Evolutionary conservation across 2,888 invertebrate species (phyloP), one percentile per base, ranked within the genome.

Genomic region (Dascillus cervinus): DNA sequence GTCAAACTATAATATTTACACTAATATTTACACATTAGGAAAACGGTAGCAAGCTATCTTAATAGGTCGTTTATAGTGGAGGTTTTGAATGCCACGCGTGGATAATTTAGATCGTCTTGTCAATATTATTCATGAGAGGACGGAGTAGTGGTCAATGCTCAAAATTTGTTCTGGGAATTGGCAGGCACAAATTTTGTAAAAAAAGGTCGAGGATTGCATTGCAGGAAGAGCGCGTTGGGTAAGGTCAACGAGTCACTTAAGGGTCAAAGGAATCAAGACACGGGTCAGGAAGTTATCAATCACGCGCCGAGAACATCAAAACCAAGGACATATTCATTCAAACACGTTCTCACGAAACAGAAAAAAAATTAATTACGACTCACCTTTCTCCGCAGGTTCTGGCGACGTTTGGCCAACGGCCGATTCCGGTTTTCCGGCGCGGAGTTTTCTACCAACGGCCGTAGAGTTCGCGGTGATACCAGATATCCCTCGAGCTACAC

Each of bases 381-480:
- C 39, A 59, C 58, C 58, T 57, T 59, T 58, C 45, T 58, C 57
- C 25, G 54, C 49, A 11, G 52, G 55, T 49, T 57, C 59, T 31
- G 56, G 56, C 13, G 54, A 53, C 27, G 49, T 50, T 31, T 49
- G 53, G 30, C 44, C 42, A 26, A 46, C 37, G 33, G 44, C 33
- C 39, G 44, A 31, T 20, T 48, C 48, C 23, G 52, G 46, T 38
- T 54, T 51, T 32, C 53, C 55, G 23, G 51, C 49, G 23, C 58
- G 52, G 33, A 51, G 48, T 44, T 56, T 56, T 40, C 56, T 52
- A 25, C 46, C 39, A 37, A 41, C 54, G 26, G 44, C 32, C 31
- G 52, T 39, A 22, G 52, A 41, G 34, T 45, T 46, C 32, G 49
- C 44, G 41, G 50, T 52, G 39, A 57, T 54, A 38, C 49, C 49